Conservation (phyloP, 2,888 invertebrate species). For the Yponomeuta sedellus region DNA sequence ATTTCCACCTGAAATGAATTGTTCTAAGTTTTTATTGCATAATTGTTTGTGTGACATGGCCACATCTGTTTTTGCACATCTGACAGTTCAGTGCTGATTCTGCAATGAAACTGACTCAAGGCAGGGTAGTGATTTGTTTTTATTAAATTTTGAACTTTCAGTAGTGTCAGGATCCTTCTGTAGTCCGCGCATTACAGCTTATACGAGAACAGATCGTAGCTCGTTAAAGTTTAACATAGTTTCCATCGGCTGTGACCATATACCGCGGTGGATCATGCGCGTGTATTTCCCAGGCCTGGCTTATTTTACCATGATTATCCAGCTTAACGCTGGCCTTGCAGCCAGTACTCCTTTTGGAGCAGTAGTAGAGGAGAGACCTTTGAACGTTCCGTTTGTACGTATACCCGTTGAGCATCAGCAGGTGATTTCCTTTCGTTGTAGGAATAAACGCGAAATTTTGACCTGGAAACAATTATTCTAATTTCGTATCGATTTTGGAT, state of each 20-base stretch:
- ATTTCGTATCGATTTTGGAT: not conserved
- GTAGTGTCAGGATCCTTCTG: no score
- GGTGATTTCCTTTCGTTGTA: constrained; percentile 6
- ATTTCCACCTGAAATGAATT: no score
- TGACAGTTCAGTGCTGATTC: no score
- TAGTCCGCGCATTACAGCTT: no score
- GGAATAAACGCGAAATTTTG: constrained; percentile 7
- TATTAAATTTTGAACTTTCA: no score
- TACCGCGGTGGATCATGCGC: constrained; percentile 16
- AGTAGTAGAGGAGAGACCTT: constrained; percentile 37
- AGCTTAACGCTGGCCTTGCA: constrained; percentile 36
- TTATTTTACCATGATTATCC: constrained; percentile 12
- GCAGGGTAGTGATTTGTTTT: no score
- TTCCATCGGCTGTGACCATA: not conserved
- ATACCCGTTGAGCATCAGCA: constrained; percentile 35
- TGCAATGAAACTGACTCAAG: no score
- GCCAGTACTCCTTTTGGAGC: constrained; percentile 35
- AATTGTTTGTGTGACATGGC: not conserved
- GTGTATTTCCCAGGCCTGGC: constrained; percentile 4
- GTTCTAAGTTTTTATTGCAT: not conserved
- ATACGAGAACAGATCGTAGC: no score
- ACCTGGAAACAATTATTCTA: not conserved
- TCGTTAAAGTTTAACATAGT: constrained; percentile 1
- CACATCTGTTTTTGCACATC: not conserved
- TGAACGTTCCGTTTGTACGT: constrained; percentile 31